Evolutionary conservation across 2,113 vertebrate species (phyloP).

Genomic region (Sprattus sprattus): DNA sequence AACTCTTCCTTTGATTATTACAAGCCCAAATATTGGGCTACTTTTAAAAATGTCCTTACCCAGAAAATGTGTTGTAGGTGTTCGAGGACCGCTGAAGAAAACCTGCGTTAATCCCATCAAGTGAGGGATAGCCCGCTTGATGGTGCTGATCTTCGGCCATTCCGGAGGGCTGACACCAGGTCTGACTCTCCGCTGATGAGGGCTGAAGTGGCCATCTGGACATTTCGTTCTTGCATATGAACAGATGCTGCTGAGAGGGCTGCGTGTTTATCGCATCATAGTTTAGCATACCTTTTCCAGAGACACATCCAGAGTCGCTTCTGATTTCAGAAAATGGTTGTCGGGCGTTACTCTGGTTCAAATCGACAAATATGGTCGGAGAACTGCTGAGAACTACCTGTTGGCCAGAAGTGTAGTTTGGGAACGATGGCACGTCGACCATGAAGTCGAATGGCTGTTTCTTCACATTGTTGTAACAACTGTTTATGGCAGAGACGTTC

Average conservation of each 20-base stretch:
- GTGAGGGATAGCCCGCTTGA: conserved; percentile 41
- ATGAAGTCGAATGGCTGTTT: conserved; percentile 49
- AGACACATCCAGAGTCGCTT: conserved; percentile 52
- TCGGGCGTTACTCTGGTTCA: conserved; percentile 50
- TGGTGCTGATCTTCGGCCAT: conserved; percentile 52
- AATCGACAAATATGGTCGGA: conserved; percentile 54
- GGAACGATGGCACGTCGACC: conserved; percentile 39
- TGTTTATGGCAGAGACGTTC: conserved; percentile 46
- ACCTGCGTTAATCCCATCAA: conserved; percentile 50
- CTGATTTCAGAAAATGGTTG: conserved; percentile 39
- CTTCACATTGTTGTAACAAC: conserved; percentile 47
- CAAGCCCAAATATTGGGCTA: not conserved
- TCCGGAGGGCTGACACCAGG: conserved; percentile 62
- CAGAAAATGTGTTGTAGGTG: not conserved
- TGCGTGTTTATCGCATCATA: conserved; percentile 48
- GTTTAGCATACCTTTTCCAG: conserved; percentile 44
- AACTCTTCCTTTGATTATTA: not conserved
- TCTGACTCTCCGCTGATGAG: conserved; percentile 49
- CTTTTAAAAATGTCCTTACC: not conserved
- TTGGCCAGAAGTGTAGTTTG: conserved; percentile 16
- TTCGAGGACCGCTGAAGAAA: not conserved
- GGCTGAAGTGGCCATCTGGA: conserved; percentile 57
- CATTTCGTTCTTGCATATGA: conserved; percentile 59
- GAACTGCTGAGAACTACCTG: conserved; percentile 45
- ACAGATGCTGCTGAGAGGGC: conserved; percentile 33